Percentiles rank a stretch among this genome's conserved stretches.
Evolutionary conservation across 2,797 vertebrate genomes (phyloP).

Genomic region (Sandelia bainsii): DNA sequence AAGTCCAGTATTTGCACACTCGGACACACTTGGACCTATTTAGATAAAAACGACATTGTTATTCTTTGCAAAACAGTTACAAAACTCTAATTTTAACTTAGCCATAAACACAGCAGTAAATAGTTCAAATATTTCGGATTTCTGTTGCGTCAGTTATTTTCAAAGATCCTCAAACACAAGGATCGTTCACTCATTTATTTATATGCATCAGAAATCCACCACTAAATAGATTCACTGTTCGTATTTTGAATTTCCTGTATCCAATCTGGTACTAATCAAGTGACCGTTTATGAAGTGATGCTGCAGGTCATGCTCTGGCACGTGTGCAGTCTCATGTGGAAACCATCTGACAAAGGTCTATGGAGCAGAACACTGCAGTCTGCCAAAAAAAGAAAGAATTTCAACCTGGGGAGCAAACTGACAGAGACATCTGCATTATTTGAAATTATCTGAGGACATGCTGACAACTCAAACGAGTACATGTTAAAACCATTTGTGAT

Average conservation of each 20-base stretch:
- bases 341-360: slow-evolving; percentile 35
- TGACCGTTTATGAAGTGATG: not conserved
- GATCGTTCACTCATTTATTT: not conserved
- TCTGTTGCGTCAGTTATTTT: not conserved
- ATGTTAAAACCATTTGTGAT: not conserved
- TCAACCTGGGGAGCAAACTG: not conserved
- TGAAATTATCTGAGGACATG: too few relatives aligned
- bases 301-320: slow-evolving; percentile 18
- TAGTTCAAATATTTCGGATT: not conserved
- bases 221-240: not conserved
- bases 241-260: not conserved
- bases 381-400: not conserved
- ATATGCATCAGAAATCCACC: not conserved
- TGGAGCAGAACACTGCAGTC: slow-evolving; percentile 25
- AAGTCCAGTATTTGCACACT: not conserved
- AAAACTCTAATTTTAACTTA: not conserved
- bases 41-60: not conserved
- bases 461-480: too few relatives aligned
- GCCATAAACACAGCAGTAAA: not conserved
- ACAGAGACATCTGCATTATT: too few relatives aligned
- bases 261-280: slow-evolving; percentile 40
- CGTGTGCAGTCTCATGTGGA: slow-evolving; percentile 19
- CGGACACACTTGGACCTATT: not conserved
- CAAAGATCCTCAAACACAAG: not conserved
- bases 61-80: not conserved